Evolutionary conservation across 2,113 vertebrate species (phyloP).

Genomic region (Neopipo cinnamomea): DNA sequence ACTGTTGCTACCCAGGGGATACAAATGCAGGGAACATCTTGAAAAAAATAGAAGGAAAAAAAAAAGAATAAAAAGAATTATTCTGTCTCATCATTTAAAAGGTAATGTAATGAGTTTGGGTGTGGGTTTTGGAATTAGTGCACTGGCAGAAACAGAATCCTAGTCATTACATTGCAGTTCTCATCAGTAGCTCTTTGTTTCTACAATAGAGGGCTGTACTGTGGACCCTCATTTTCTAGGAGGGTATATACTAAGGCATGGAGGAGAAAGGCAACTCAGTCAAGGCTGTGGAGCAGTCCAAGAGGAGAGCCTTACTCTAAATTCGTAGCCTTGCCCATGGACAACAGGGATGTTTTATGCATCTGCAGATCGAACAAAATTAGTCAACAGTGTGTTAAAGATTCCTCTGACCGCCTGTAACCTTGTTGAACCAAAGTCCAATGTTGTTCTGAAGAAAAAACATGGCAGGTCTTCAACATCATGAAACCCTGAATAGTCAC

Average conservation of each 20-base stretch:
- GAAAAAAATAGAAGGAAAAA: background rate
- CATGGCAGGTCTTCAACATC: background rate
- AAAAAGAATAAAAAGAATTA: background rate
- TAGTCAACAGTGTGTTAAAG: background rate
- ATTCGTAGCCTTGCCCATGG: background rate
- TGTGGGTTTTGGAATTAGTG: conserved; percentile 8
- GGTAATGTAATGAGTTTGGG: conserved; percentile 1
- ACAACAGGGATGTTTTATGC: background rate
- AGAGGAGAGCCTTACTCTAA: background rate
- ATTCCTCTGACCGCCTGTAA: background rate
- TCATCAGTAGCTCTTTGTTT: conserved; percentile 13
- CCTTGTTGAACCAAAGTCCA: background rate
- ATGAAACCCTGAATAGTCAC: background rate
- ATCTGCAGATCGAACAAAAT: background rate
- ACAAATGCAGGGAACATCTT: background rate
- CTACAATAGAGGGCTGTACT: background rate
- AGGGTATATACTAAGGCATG: background rate
- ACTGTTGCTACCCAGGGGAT: background rate
- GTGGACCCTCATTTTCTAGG: background rate
- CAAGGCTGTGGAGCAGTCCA: background rate
- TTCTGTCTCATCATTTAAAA: conserved; percentile 23
- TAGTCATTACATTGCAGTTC: background rate
- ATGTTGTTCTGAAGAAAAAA: background rate
- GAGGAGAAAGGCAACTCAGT: background rate
- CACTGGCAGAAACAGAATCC: background rate